Evolutionary conservation across 2,888 invertebrate genomes (phyloP), one percentile per base, ranked within the genome.

Genomic region (Ametastegia equiseti): DNA sequence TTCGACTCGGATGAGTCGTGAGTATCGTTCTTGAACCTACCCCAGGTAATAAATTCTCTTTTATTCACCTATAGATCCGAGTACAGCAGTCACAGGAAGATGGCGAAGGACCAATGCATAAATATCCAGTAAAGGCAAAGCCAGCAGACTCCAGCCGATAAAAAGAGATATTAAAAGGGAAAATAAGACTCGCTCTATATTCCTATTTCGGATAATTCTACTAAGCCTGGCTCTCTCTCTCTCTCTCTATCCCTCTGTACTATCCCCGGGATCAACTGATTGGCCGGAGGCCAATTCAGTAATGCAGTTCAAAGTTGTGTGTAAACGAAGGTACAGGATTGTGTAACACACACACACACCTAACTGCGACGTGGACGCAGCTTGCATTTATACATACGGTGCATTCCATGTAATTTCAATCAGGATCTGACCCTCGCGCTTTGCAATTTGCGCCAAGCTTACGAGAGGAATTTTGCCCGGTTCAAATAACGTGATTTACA

Each of bases 211-310:
- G 23, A 71, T 47, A 27, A 39, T 65, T 27, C 27, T 27, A 71
- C 27, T 3, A 42, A 45, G 23, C 6, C n/a, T 13, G 23, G 9
- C 11, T 30, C 30, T n/a, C n/a, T n/a, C n/a, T n/a, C n/a, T n/a
- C n/a, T n/a, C n/a, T n/a, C n/a, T n/a, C n/a, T n/a, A n/a, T n/a
- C n/a, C n/a, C n/a, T n/a, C n/a, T n/a, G n/a, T n/a, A n/a, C 47
- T 45, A 71, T 71, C 23, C 36, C 27, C 19, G 60, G 45, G 45
- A 71, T 71, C 71, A 71, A 71, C 71, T 47, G 71, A 71, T 71
- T 71, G 71, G 71, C 71, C 13, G 0, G 1, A 45, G 27, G 71
- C 71, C 71, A 71, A 47, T 71, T 47, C 47, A 30, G 71, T 71
- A 71, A 71, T 71, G 71, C 45, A 30, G n/a, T 71, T 67, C n/a